Evolutionary conservation across 2,888 invertebrate genomes (phyloP).

Genomic region (Celastrina argiolus): DNA sequence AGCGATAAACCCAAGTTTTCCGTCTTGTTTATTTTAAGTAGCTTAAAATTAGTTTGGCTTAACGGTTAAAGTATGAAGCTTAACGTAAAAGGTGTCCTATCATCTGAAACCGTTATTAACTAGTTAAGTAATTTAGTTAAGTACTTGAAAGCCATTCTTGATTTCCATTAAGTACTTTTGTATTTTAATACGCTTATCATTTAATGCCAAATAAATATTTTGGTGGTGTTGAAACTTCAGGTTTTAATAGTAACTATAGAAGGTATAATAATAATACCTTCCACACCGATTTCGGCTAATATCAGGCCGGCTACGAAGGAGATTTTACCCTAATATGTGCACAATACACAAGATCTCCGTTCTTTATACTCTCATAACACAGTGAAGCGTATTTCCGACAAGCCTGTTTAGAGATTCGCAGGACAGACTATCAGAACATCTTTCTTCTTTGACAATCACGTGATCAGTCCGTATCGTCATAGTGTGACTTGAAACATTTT

Average conservation of each 20-base stretch:
- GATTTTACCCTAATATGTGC: no score
- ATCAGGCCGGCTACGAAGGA: no score
- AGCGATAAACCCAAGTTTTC: not conserved
- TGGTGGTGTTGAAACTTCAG: not conserved
- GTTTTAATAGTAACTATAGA: not conserved
- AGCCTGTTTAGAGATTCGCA: no score
- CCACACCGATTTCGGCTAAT: no score
- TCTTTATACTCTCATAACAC: no score
- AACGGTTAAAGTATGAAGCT: not conserved
- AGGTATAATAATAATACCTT: no score
- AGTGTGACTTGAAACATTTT: no score
- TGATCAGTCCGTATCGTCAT: no score
- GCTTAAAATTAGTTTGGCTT: not conserved
- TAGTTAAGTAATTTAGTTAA: not conserved
- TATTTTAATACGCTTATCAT: not conserved
- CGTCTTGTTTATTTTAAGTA: constrained; percentile 10
- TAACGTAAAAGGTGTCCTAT: not conserved
- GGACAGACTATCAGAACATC: no score
- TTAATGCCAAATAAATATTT: not conserved
- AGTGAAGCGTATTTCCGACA: no score
- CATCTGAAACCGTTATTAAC: not conserved
- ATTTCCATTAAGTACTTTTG: not conserved
- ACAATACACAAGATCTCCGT: no score
- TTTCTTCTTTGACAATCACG: no score
- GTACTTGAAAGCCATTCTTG: not conserved